Percentiles rank a stretch among this genome's conserved stretches.
phyloP scores from a whole-genome alignment of 2,113 vertebrate species.

The Tychaedon coryphoeus region DNA sequence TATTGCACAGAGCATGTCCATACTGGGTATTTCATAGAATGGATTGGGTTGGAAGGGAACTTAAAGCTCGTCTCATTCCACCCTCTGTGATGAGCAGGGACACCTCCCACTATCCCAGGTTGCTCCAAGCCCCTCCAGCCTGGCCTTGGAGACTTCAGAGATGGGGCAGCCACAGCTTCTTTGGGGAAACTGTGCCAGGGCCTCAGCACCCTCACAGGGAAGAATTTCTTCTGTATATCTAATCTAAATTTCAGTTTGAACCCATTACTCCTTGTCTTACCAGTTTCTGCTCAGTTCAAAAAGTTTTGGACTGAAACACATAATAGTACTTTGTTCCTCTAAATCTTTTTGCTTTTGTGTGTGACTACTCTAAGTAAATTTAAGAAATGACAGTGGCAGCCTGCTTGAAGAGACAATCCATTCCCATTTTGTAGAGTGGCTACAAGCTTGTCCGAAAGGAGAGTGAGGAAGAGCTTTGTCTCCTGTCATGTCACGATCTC shows the following conservation, averaged over 20 bases:
- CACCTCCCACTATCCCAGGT: not conserved
- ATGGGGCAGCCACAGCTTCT: not conserved
- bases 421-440: conserved; percentile 77
- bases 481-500: conserved; percentile 82
- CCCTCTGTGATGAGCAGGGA: not conserved
- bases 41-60: not conserved
- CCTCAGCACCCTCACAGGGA: accelerated
- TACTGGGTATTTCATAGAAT: not conserved
- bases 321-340: not conserved
- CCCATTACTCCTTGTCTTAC: not conserved
- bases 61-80: not conserved
- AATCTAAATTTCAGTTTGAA: not conserved
- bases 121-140: not conserved
- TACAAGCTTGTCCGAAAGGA: conserved; percentile 87
- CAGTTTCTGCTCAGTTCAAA: not conserved
- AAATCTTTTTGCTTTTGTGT: not conserved
- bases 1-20: not conserved
- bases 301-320: not conserved
- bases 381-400: not conserved
- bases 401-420: not conserved
- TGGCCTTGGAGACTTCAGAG: not conserved
- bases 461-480: conserved; percentile 90
- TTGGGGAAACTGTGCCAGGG: not conserved
- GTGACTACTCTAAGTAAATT: not conserved
- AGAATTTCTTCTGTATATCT: not conserved